Evolutionary conservation across 2,888 invertebrate genomes (phyloP).

Genomic region (Pristionchus mayeri): DNA sequence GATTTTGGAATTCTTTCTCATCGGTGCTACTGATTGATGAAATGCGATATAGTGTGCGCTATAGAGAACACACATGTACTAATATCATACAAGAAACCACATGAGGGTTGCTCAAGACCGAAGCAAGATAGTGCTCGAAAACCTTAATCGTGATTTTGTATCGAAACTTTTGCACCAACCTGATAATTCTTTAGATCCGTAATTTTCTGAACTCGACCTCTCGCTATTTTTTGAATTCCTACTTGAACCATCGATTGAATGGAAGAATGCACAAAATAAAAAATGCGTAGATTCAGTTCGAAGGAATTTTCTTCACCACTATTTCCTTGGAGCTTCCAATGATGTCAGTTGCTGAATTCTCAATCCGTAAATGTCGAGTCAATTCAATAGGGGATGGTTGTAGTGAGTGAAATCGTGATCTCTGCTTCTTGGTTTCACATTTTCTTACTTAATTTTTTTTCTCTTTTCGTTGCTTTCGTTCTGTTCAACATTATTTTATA

Average conservation of each 20-base stretch:
- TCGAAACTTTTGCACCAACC: too few species aligned
- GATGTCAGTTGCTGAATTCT: not conserved
- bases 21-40: too few species aligned
- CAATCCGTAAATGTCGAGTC: not conserved
- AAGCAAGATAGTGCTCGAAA: too few species aligned
- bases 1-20: too few species aligned
- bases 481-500: not conserved
- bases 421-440: not conserved
- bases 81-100: too few species aligned
- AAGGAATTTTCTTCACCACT: not conserved
- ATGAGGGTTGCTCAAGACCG: too few species aligned
- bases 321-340: slow-evolving; percentile 4
- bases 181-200: too few species aligned
- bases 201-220: too few species aligned
- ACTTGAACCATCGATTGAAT: not conserved
- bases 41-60: too few species aligned
- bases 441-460: slow-evolving; percentile 4
- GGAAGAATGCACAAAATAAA: not conserved
- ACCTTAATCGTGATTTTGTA: too few species aligned
- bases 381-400: not conserved
- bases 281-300: not conserved
- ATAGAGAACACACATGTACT: too few species aligned
- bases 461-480: not conserved
- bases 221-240: not conserved
- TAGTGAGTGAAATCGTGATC: not conserved